Evolutionary conservation across 1,140 invertebrate genomes (phyloP), one percentile per base, ranked within the genome.

Genomic region (Aphelinus atriplicis): DNA sequence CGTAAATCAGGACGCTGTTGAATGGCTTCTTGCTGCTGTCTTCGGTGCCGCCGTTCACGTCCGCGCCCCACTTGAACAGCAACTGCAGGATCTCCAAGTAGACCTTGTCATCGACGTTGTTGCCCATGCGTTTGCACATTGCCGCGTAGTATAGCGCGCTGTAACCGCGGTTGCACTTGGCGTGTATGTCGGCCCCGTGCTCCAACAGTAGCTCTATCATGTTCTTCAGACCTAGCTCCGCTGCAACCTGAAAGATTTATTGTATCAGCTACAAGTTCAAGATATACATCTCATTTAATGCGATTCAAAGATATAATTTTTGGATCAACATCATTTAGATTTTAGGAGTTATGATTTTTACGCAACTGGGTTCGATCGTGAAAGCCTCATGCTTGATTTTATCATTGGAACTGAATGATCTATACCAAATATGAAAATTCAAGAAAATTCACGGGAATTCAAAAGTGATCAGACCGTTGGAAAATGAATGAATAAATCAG

Each of bases 91-190:
- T 51, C 1, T 71, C 60, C n/a, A 56, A 4, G 45, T 71, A 71
- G 3, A 71, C 6, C 46, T 71, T 61, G 55, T 71, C 69, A 53
- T 71, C 51, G 1, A 71, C 43, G 1, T 71, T 48, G 3, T 5
- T 42, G 10, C 26, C 26, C 5, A 55, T 63, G 1, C 60, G 60
- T 55, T 63, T 71, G 7, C 43, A 71, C 60, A 63, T 63, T 2
- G 60, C 69, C 10, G 69, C 69, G 46, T 71, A 71, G 56, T 71
- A 71, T 4, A 71, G 45, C 3, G 63, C 60, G 7, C 50, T 71
- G 43, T 56, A 71, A n/a, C 60, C 69, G 7, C 69, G 7, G 55
- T 71, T 71, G 26, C 58, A 71, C 46, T 61, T 71, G 9, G 69
- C 69, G 5, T 71, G 61, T 3, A 71, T 50, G 45, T 71, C 60